A percentile compares a stretch with the other conserved stretches of the same genome.
phyloP scores from a whole-genome alignment of 1,140 invertebrate genomes.

The Meloidogyne exigua region DNA sequence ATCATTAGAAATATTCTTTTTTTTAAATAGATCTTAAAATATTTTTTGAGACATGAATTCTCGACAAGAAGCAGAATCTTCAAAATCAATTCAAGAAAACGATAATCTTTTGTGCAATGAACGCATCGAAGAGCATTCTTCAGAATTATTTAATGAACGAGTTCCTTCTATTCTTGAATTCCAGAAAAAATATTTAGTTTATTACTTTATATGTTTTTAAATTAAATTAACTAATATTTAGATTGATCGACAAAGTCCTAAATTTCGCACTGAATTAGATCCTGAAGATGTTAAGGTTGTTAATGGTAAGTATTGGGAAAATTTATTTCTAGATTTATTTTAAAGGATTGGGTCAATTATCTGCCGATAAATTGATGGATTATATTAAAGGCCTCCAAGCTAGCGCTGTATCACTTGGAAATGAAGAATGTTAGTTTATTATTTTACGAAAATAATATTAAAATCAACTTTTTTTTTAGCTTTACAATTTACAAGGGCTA shows the following conservation, averaged over 20 bases:
- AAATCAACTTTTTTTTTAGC: conserved; percentile 24
- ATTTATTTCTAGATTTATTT: not conserved
- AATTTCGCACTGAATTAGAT: conserved; percentile 44
- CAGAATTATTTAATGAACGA: conserved; percentile 34
- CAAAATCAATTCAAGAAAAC: not conserved
- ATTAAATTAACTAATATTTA: conserved; percentile 20
- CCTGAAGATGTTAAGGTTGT: conserved; percentile 47
- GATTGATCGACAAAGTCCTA: conserved; percentile 16
- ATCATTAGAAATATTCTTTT: no score
- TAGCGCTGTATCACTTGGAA: conserved; percentile 23
- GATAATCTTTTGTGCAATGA: conserved; percentile 25
- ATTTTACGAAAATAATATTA: not conserved
- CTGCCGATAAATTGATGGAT: conserved; percentile 49
- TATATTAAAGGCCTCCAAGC: conserved; percentile 42
- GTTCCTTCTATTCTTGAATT: conserved; percentile 29
- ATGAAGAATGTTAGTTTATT: conserved; percentile 40
- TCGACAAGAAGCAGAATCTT: not conserved
- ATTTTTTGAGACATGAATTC: no score
- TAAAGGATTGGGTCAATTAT: conserved; percentile 47
- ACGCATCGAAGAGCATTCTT: conserved; percentile 20
- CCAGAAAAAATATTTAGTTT: conserved; percentile 33
- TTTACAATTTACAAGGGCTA: conserved; percentile 36
- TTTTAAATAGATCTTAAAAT: no score
- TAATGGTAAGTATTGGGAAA: conserved; percentile 33
- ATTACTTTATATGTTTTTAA: conserved; percentile 10